Conservation (phyloP, 2,888 invertebrate genomes). For the Drosophila neotestacea region DNA sequence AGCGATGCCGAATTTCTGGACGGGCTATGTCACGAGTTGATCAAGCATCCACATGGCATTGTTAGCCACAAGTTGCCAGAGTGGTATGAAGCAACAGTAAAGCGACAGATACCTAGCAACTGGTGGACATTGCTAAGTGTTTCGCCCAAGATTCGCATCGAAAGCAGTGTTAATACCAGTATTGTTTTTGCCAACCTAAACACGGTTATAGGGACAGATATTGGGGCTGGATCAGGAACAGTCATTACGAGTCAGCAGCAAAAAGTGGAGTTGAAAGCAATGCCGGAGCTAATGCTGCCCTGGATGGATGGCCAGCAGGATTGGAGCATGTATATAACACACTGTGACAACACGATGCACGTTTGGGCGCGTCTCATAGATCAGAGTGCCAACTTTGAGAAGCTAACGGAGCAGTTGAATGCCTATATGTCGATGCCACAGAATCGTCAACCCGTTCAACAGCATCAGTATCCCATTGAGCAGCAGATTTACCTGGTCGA, state of each 20-base stretch:
- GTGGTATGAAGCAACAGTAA: conserved; percentile 87
- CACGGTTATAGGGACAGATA: conserved; percentile 5
- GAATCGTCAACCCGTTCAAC: conserved; percentile 67
- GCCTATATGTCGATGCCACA: conserved; percentile 79
- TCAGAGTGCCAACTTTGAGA: conserved; percentile 87
- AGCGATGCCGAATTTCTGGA: conserved; percentile 78
- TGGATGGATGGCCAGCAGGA: conserved; percentile 81
- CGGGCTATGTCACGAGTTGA: conserved; percentile 78
- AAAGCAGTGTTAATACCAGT: conserved; percentile 65
- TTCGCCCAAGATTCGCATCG: conserved; percentile 86
- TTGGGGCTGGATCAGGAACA: neutral
- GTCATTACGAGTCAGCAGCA: neutral
- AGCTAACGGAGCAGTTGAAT: conserved; percentile 86
- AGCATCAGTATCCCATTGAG: conserved; percentile 47
- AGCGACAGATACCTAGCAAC: conserved; percentile 89
- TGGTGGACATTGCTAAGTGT: conserved; percentile 87
- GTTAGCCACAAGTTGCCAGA: conserved; percentile 87
- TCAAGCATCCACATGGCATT: conserved; percentile 86
- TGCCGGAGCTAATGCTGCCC: conserved; percentile 62
- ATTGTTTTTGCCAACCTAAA: conserved; percentile 80
- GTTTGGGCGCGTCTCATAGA: conserved; percentile 89
- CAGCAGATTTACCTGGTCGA: conserved; percentile 83
- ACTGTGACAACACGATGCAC: conserved; percentile 88
- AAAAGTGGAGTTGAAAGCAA: conserved; percentile 1
- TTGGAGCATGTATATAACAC: conserved; percentile 88